phyloP scores from a whole-genome alignment of 2,797 vertebrate genomes.

The Spea hammondii region DNA sequence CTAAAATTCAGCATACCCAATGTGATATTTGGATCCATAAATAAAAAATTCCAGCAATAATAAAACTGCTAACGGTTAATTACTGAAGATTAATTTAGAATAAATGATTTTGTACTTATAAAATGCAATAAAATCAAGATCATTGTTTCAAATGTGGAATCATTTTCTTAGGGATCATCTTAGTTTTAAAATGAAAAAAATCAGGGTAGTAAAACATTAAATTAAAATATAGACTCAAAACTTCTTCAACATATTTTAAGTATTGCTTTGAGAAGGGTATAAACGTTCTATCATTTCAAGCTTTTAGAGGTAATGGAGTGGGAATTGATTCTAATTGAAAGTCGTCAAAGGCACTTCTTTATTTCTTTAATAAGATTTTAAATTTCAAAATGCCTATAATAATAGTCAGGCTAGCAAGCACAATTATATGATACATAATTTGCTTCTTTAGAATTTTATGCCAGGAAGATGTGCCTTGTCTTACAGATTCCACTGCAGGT shows the following conservation, averaged over 20 bases:
- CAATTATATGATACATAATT: constrained; percentile 1
- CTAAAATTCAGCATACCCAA: too few species aligned
- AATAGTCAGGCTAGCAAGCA: neutral
- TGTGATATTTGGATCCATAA: too few species aligned
- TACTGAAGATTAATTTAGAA: too few species aligned
- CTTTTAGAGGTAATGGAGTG: constrained; percentile 8
- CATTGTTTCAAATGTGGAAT: neutral
- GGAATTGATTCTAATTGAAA: constrained; percentile 23
- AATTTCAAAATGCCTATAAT: constrained; percentile 9
- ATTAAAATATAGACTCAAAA: neutral
- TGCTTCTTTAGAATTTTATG: neutral
- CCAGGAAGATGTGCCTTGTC: too few species aligned
- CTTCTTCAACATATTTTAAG: neutral
- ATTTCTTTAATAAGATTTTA: constrained; percentile 13
- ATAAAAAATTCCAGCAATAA: too few species aligned
- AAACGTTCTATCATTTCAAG: neutral
- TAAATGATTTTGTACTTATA: neutral
- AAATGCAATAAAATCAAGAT: neutral
- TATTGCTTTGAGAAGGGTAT: neutral
- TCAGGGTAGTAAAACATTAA: neutral
- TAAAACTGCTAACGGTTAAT: too few species aligned
- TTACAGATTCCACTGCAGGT: too few species aligned
- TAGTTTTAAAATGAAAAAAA: neutral
- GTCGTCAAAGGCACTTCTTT: neutral
- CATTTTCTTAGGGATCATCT: neutral